phyloP scores from a whole-genome alignment of 2,113 vertebrate genomes.

The Cynoglossus semilaevis region DNA sequence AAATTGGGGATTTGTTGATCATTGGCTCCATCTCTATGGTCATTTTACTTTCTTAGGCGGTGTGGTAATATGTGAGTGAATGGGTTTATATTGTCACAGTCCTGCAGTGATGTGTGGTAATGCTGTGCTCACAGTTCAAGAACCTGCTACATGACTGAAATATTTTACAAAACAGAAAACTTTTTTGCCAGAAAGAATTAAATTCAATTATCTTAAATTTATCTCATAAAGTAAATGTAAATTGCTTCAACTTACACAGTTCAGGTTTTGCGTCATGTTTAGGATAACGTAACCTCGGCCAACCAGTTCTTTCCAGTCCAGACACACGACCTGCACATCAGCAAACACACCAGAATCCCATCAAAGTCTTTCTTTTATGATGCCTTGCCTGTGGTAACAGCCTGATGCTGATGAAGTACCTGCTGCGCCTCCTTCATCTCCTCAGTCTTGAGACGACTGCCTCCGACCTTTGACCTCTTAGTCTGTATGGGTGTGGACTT shows the following conservation, averaged over 20 bases:
- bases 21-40: slow-evolving; percentile 92
- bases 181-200: too few relatives aligned
- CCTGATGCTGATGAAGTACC: slow-evolving; percentile 32
- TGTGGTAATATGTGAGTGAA: too few relatives aligned
- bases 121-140: too few relatives aligned
- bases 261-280: slow-evolving; percentile 90
- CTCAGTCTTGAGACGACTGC: slow-evolving; percentile 33
- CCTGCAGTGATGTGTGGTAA: too few relatives aligned
- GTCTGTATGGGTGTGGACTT: slow-evolving; percentile 25
- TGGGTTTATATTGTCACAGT: too few relatives aligned
- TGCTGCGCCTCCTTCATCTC: slow-evolving; percentile 50
- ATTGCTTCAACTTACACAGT: slow-evolving; percentile 85
- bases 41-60: too few relatives aligned
- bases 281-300: slow-evolving; percentile 89
- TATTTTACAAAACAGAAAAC: too few relatives aligned
- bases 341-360: neutral
- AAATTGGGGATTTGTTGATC: slow-evolving; percentile 92
- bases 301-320: slow-evolving; percentile 88
- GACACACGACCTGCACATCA: slow-evolving; percentile 84
- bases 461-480: slow-evolving; percentile 48
- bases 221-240: neutral
- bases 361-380: neutral
- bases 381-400: neutral
- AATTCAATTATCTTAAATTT: too few relatives aligned
- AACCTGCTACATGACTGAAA: too few relatives aligned